Evolutionary conservation across 1,140 invertebrate species (phyloP), one percentile per base, ranked within the genome.

Genomic region (Bombus impatiens): DNA sequence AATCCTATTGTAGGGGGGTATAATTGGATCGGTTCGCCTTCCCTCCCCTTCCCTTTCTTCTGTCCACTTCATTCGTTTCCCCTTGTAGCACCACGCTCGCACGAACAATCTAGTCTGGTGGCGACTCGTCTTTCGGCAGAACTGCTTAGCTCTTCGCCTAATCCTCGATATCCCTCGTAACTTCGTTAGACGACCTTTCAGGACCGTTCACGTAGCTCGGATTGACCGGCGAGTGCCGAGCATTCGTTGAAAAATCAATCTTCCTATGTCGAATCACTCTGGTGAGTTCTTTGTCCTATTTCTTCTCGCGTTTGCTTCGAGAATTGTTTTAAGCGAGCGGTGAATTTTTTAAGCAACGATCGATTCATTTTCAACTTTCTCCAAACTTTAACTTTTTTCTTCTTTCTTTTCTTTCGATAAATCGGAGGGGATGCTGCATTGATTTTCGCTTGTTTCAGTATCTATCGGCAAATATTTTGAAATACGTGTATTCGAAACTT

Each of bases 1-100:
- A 92, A 92, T 92, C 91, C 91, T 86, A 92, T 92, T 92, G 91
- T 91, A 92, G 85, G 82, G 25, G 89, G 90, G 88, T 88, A 92
- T 92, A 92, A 92, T 92, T 92, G 91, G 91, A 92, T 92, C 84
- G 86, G 82, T 89, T 85, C 86, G 40, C 37, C 75, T 22, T 78
- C 35, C n/a, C 44, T 22, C 6, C 13, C 12, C 32, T 8, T 53
- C 47, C 53, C 80, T 44, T 47, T 53, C 62, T 53, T 59, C 84
- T 90, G 91, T 92, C 91, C 91, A 90, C 86, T 91, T 92, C 86
- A 76, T 91, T 90, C 89, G 87, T 87, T 86, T 89, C 82, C 87
- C 81, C 84, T 81, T 84, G 78, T 83, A 89, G 82, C 79, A 71
- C 72, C 71, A 42, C 37, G 88, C 74, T n/a, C 4, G 47, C 25